These are phyloP conservation scores for Stenopsyche tienmushanensis DNA, from an alignment of 1,140 invertebrate species.

Conservation along the genomic window DNA sequence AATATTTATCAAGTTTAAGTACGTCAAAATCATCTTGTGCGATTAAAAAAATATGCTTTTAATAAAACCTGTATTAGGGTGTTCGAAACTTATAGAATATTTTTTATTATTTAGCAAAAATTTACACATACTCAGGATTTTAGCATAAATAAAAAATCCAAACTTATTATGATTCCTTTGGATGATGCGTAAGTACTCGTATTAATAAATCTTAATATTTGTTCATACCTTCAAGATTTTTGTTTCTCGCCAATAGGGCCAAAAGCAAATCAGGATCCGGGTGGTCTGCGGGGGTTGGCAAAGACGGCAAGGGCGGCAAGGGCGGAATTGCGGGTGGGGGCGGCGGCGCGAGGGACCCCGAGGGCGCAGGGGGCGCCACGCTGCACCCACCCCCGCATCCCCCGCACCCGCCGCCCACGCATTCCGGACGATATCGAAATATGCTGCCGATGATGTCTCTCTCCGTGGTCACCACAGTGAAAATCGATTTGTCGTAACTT, in stretches of 20 bases:
- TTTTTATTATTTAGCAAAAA: no score
- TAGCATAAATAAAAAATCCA: no score
- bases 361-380: conserved; percentile 42
- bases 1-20: no score
- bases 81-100: no score
- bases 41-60: no score
- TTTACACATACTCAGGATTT: no score
- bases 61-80: no score
- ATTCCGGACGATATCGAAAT: conserved; percentile 48
- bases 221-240: conserved; percentile 77
- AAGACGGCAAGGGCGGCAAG: conserved; percentile 57
- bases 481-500: no score
- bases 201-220: no score
- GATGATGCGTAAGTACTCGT: no score
- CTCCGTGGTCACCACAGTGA: conserved; percentile 41
- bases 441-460: conserved; percentile 36
- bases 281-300: conserved; percentile 44
- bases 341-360: conserved; percentile 12
- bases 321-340: conserved; percentile 47
- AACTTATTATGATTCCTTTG: no score
- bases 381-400: conserved; percentile 45
- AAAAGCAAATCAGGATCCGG: conserved; percentile 80
- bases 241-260: conserved; percentile 80
- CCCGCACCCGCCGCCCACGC: conserved; percentile 39
- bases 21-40: no score